These are phyloP conservation scores for Protomyctophum bolini DNA, from an alignment of 2,113 vertebrate genomes.

Conservation along the genomic window DNA sequence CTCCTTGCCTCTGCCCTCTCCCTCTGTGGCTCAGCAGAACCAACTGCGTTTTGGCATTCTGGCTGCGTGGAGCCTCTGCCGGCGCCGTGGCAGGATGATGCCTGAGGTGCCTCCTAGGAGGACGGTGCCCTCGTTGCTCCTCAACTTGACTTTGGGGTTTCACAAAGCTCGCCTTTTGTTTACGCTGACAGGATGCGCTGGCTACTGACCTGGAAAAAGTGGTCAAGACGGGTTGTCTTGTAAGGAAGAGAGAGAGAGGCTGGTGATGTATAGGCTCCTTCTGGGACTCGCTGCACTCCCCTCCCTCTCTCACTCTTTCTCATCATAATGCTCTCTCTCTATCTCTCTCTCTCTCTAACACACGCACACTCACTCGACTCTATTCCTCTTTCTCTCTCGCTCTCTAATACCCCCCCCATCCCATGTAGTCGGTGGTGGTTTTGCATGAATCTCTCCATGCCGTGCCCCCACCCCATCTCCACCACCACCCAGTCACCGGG, in stretches of 20 bases:
- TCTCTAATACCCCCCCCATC: constrained; percentile 56
- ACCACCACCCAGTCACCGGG: constrained; percentile 60
- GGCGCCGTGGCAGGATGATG: constrained; percentile 75
- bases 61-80: constrained; percentile 61
- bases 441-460: constrained; percentile 72
- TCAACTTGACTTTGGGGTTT: constrained; percentile 82
- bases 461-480: constrained; percentile 38
- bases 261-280: constrained; percentile 80
- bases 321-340: neutral
- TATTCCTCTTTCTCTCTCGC: constrained; percentile 13
- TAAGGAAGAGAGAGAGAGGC: constrained; percentile 67
- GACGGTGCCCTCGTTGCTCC: constrained; percentile 79
- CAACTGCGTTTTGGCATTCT: constrained; percentile 66
- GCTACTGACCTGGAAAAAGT: constrained; percentile 85
- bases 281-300: constrained; percentile 74
- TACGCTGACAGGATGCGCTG: constrained; percentile 82
- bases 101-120: constrained; percentile 74
- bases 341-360: constrained; percentile 30
- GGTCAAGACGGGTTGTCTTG: constrained; percentile 81
- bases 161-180: constrained; percentile 81
- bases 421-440: constrained; percentile 71
- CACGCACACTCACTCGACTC: constrained; percentile 30
- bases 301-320: constrained; percentile 45
- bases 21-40: constrained; percentile 44
- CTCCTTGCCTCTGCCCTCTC: constrained; percentile 24